Base-by-base conservation (phyloP, 2,797 vertebrate species). In the Danio aesculapii region DNA sequence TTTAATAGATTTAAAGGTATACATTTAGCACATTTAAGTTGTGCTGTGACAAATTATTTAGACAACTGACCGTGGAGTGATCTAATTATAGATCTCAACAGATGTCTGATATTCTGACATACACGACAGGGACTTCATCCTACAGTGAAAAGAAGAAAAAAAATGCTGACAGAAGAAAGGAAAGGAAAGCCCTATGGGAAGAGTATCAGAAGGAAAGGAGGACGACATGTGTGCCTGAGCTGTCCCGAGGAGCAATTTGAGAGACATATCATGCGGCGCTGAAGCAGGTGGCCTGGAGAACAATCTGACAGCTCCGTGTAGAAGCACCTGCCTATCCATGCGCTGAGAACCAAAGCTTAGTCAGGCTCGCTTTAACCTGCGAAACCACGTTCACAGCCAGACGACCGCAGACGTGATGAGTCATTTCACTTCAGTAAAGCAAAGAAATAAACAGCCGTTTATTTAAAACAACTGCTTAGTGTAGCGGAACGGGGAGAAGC, bases 121-220 rank as follows among this genome's bases (percentile, higher is more conserved):
- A 17, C 19, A 61, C 61, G 74, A 17, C 75, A 73, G 72, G 39
- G n/a, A 62, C 14, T 16, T 62, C 21, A 19, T 77, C 19, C 53
- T 30, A 17, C 63, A 68, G 79, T 6, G 6, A 53, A 79, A 76
- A 41, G 7, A n/a, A 67, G 46, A 52, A 64, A 46, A 47, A 63
- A 46, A 61, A 63, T 44, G 47, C 49, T 72, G 79, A 78, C 74
- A 74, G 68, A 73, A 14, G 16, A 61, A 73, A 71, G 47, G 74
- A 52, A 71, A 66, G 46, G 12, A 84, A 30, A 81, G 46, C 53
- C 78, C 61, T 59, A 16, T 13, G 83, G 73, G 61, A 77, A 21
- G 39, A 57, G 14, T 47, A 63, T 16, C 58, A 39, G 21, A 82
- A 70, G 59, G 52, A 77, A 59, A 61, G 47, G 61, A 83, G 21